Evolutionary conservation across 2,888 invertebrate species (phyloP), one percentile per base, ranked within the genome.

Genomic region (Lordiphosa fenestrarum): DNA sequence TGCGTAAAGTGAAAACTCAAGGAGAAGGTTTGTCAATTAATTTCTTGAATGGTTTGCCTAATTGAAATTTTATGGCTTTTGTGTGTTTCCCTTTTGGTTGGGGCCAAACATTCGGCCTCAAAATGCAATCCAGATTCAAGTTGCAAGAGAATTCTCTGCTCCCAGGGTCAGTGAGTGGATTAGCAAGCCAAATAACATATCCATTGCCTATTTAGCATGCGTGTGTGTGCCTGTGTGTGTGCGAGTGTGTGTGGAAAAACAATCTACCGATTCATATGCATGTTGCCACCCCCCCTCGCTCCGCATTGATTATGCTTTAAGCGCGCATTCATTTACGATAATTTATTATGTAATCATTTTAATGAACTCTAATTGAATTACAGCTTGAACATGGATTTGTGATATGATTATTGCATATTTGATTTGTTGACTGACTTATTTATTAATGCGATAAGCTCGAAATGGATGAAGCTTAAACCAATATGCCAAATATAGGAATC

Each of bases 11-110:
- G 56, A 55, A 52, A 64, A 64, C 66, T 75, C 70, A 61, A 71
- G 69, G 52, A 77, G 65, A 65, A 65, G 69, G 71, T 67, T 77
- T 80, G 84, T 86, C 85, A 85, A 86, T 85, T 86, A 85, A 80
- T 84, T 86, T 85, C 73, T 68, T 73, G 75, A 85, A 85, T 82
- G 84, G 71, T 77, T 85, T 82, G 77, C 80, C 85, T 82, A 86
- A 86, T 86, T 86, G 85, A 85, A 85, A 84, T 86, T 85, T 84
- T 84, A 85, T 85, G 73, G 69, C 71, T 61, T 70, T 57, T 54
- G 50, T 42, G 64, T 64, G 64, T 64, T 64, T 64, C 55, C 69
- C 47, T 41, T 38, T 47, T 19, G 19, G 19, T 19, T 19, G 19
- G 19, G 19, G 19, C 19, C 19, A 19, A 19, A 19, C 19, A 19